Percentiles rank a stretch among this genome's conserved stretches.
phyloP scores from a whole-genome alignment of 2,888 invertebrate genomes.

The Aspidapion aeneum region DNA sequence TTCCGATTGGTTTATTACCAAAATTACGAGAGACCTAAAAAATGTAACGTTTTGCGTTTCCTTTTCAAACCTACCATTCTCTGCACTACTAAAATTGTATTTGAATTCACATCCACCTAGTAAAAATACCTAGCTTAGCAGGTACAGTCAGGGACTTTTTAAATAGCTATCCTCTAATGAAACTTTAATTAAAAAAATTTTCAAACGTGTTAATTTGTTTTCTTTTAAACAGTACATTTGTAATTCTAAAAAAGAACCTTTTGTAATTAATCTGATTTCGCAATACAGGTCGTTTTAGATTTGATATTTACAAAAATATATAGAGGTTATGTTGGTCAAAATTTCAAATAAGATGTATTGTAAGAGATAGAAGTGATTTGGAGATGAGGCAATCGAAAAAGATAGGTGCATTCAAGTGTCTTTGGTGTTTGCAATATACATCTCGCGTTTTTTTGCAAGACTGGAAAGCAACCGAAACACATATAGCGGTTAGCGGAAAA shows the following conservation, averaged over 20 bases:
- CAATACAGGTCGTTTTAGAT: no score
- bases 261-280: neutral
- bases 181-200: neutral
- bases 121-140: no score
- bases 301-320: neutral
- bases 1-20: no score
- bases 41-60: no score
- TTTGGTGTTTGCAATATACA: neutral
- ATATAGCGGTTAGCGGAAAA: no score
- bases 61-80: no score
- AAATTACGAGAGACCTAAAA: no score
- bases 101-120: no score
- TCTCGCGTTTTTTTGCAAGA: neutral
- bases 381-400: neutral
- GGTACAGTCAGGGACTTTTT: no score
- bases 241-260: neutral
- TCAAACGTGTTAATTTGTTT: neutral
- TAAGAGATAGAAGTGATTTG: neutral
- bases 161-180: neutral
- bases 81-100: no score
- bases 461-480: no score
- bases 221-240: neutral
- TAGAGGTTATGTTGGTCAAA: neutral
- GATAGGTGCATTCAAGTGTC: neutral
- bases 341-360: neutral